phyloP scores from a whole-genome alignment of 2,888 invertebrate species.

The Eristalinus sepulchralis region DNA sequence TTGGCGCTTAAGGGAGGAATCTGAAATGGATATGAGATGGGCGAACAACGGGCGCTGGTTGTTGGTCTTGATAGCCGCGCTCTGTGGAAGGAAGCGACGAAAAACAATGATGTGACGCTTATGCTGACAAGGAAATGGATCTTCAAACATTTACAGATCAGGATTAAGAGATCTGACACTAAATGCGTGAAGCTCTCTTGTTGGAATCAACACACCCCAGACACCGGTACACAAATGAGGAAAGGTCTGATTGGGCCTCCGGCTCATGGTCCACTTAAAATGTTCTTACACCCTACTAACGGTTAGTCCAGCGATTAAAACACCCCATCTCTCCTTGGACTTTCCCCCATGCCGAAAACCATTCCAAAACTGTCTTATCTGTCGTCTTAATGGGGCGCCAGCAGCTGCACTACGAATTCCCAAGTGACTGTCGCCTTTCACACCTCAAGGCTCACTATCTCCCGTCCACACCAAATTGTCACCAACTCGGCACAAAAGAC shows the following conservation, averaged over 20 bases:
- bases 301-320: no score
- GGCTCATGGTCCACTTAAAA: no score
- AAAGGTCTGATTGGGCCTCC: no score
- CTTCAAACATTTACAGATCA: neutral
- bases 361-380: constrained; percentile 7
- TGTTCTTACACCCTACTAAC: no score
- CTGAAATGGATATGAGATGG: constrained; percentile 6
- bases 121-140: neutral
- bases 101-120: neutral
- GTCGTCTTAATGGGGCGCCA: constrained; percentile 10
- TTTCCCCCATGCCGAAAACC: neutral
- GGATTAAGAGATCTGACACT: neutral
- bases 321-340: neutral
- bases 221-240: no score
- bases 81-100: neutral
- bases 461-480: constrained; percentile 10
- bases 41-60: neutral
- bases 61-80: neutral
- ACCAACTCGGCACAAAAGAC: neutral
- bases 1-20: neutral
- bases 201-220: no score
- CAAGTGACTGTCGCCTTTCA: constrained; percentile 12
- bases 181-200: neutral
- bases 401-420: constrained; percentile 43
- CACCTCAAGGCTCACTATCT: constrained; percentile 17